Evolutionary conservation across 2,888 invertebrate genomes (phyloP), one percentile per base, ranked within the genome.

Genomic region (Synergus umbraculus): DNA sequence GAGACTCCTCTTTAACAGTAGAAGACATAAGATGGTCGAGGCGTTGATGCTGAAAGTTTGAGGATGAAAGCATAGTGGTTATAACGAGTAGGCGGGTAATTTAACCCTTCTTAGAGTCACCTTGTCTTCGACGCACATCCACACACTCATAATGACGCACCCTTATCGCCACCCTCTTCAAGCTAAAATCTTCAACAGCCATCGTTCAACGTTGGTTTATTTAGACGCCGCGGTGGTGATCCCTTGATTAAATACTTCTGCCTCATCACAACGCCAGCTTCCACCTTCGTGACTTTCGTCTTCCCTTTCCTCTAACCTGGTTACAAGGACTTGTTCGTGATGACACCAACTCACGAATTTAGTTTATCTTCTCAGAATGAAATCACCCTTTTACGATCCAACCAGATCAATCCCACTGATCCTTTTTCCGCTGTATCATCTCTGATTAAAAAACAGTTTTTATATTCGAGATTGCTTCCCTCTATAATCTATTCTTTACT

Each of bases 191-290:
- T 88, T 85, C 87, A 84, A 87, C 88, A 64, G 87, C 87, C 87
- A 88, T 87, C 89, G 88, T 89, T 89, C 88, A 90, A 86, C 86
- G 85, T 85, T 89, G 88, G 86, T 89, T 90, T 89, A 89, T 89
- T 90, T 88, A 87, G 87, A 88, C 85, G 84, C 83, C 83, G 84
- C 87, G 79, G 84, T 86, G 87, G 86, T 89, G 89, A 89, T 89
- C 89, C 88, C 89, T 89, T 89, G 89, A 90, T 89, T 89, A 89
- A 90, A 89, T 89, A 89, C 89, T 89, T 89, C 86, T 88, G 84
- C 85, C 81, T 79, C 84, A 84, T 84, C 81, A 80, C 81, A 79
- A 43, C 76, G 5, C 12, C 58, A 54, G 58, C 18, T 73, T 46
- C 73, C 22, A 29, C 29, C 44, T 60, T 60, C 60, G 22, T 60